These are phyloP conservation scores for Halcyon badia DNA, from an alignment of 2,797 vertebrate species.

Conservation along the genomic window DNA sequence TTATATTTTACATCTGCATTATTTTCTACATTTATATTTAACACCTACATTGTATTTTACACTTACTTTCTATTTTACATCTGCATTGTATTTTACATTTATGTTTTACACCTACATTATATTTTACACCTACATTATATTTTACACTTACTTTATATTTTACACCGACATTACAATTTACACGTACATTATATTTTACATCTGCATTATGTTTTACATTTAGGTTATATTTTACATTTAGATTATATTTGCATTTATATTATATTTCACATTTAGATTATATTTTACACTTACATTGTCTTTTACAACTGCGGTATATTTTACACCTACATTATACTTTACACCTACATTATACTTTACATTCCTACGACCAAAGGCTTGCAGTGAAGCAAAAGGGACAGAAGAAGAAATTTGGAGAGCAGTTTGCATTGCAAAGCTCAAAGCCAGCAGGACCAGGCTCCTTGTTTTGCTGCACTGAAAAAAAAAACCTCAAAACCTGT, in stretches of 20 bases:
- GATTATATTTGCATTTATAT: fast-evolving
- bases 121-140: fast-evolving
- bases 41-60: neutral
- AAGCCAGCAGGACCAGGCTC: neutral
- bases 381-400: neutral
- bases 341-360: neutral
- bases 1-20: neutral
- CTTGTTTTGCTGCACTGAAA: neutral
- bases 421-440: neutral
- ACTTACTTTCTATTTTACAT: neutral
- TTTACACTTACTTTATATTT: fast-evolving
- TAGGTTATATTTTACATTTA: neutral
- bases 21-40: neutral
- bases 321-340: neutral
- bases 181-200: neutral
- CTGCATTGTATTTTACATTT: neutral
- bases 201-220: neutral
- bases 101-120: neutral
- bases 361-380: neutral
- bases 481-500: neutral
- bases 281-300: neutral
- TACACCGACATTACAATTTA: neutral
- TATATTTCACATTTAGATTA: neutral
- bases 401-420: neutral
- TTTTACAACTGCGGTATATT: neutral